Evolutionary conservation across 2,113 vertebrate species (phyloP), one percentile per base, ranked within the genome.

Genomic region (Neomonachus schauinslandi): DNA sequence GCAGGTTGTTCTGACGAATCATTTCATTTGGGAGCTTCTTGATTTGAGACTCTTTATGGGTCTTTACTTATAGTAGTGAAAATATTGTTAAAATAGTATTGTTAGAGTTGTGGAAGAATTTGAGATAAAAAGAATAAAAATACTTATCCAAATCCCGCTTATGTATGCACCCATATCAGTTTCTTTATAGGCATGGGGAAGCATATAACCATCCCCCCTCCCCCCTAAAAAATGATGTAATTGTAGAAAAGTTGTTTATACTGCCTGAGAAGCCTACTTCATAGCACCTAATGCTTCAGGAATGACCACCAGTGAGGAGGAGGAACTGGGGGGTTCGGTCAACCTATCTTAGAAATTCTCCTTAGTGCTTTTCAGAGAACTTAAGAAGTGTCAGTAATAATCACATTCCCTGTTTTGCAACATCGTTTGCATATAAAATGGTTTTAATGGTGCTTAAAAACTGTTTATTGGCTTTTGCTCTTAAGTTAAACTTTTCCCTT

Each of bases 371-470:
- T 88, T 51, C 71, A 77, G 61, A 94, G 95, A 82, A 36, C 59
- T 67, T 89, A 42, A 81, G 67, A 82, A 57, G 51, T 33, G 59
- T 59, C 95, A 5, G 0, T 97, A 92, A 98, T 55, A 83, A 95
- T 79, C 67, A 33, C 74, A 42, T 72, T 94, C 95, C 53, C 76
- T 92, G 96, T 97, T 92, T 63, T 85, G 26, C 69, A 92, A 63
- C 57, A 95, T 51, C 46, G 42, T 97, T 97, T 96, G 92, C 94
- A 95, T 97, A 94, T 94, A 95, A 97, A 97, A 94, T 92, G 57
- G 61, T 51, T 80, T 92, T 94, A 95, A 94, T 90, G 57, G 31
- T 39, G 31, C 94, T 95, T 97, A 72, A 95, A 87, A 91, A 77
- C 63, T 67, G 79, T 81, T 97, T 96, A 92, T 94, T 97, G 76